Evolutionary conservation across 2,797 vertebrate species (phyloP), one percentile per base, ranked within the genome.

Genomic region (Sciaenops ocellatus): DNA sequence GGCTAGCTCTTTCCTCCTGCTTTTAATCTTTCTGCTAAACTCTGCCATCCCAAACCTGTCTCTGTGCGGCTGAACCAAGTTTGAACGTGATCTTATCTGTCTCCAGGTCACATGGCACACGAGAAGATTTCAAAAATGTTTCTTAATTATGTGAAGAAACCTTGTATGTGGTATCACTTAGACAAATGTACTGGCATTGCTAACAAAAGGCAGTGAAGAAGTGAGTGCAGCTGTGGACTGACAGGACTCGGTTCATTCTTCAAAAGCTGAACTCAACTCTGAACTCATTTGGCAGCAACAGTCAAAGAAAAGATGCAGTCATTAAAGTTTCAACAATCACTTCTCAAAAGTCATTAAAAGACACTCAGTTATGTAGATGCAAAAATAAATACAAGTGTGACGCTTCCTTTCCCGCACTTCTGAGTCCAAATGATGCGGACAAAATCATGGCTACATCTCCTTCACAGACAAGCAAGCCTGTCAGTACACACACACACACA

Each of bases 391-490:
- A 60, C 26, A 71, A 51, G 78, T 78, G 73, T 80, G 71, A 67
- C 52, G 6, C 73, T 69, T 68, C 13, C n/a, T 11, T 76, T 42
- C 7, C 10, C 13, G 1, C 18, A 0, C 6, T 65, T 50, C 38
- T 60, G 9, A 73, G 73, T 79, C 63, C 41, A 71, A 59, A 77
- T 17, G 50, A 81, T 67, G 62, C 7, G 44, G 46, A 73, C 46
- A 61, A 75, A 76, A 22, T 69, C 76, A 85, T 87, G 87, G 76
- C 76, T 84, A 76, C 75, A 64, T 80, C 62, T 76, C 65, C 69
- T 60, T 70, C 12, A 48, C 51, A 71, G 51, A 79, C 61, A 72
- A 70, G 69, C 41, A 56, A 69, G 71, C 57, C 24, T n/a, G 16
- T 12, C 24, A 59, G 18, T 69, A 70, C 73, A 56, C 54, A 41